These are phyloP conservation scores for Caenorhabditis zanzibari DNA, from an alignment of 2,888 invertebrate genomes.

Conservation along the genomic window DNA sequence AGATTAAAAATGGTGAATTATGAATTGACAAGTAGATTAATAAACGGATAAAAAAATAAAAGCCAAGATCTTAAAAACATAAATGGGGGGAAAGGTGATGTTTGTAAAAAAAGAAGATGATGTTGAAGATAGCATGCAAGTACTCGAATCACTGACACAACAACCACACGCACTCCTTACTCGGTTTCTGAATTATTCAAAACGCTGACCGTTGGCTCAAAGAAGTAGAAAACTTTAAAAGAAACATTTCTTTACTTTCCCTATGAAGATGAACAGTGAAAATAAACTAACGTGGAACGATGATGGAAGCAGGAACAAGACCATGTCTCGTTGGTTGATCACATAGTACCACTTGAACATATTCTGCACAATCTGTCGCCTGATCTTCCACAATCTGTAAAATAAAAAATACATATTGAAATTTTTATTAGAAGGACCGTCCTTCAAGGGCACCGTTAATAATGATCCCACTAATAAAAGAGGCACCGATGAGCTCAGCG, in stretches of 20 bases:
- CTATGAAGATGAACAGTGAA: constrained; percentile 16
- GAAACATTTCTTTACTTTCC: neutral
- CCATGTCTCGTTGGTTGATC: constrained; percentile 68
- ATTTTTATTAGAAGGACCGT: neutral
- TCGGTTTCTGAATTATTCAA: constrained; percentile 60
- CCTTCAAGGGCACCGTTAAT: too few relatives aligned
- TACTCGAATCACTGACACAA: constrained; percentile 51
- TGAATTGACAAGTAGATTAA: constrained; percentile 2
- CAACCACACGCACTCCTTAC: constrained; percentile 57
- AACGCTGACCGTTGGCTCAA: constrained; percentile 48
- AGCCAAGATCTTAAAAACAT: constrained; percentile 3
- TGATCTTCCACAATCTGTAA: constrained; percentile 72
- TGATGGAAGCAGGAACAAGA: constrained; percentile 67
- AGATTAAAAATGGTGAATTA: constrained; percentile 6
- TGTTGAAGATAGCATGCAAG: constrained; percentile 44
- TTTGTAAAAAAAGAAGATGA: constrained; percentile 31
- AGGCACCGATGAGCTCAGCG: too few relatives aligned
- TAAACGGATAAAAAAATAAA: neutral
- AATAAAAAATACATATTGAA: neutral
- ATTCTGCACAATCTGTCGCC: constrained; percentile 67
- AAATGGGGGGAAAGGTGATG: neutral
- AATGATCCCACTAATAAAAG: too few relatives aligned
- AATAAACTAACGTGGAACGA: constrained; percentile 68
- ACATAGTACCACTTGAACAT: constrained; percentile 64
- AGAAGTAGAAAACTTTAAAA: constrained; percentile 5